These are phyloP conservation scores for Scelioninae gen. 1 DNA, from an alignment of 2,888 invertebrate species.

Conservation along the genomic window DNA sequence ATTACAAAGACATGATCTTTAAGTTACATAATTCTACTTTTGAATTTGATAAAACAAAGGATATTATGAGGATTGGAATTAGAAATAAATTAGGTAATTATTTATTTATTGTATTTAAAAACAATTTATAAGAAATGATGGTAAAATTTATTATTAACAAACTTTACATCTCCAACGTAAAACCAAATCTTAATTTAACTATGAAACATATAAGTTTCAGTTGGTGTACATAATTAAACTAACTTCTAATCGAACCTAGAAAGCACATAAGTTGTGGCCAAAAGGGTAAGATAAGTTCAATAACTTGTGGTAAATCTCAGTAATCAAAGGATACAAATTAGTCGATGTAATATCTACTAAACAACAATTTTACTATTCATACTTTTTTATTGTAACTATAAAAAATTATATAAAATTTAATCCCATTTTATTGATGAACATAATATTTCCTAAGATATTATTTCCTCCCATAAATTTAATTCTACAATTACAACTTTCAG, in stretches of 20 bases:
- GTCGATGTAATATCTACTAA: not conserved
- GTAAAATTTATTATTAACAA: not conserved
- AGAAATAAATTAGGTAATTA: too few relatives aligned
- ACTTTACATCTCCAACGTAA: not conserved
- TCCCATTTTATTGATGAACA: too few relatives aligned
- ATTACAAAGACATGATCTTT: too few relatives aligned
- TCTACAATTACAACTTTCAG: too few relatives aligned
- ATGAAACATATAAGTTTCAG: conserved; percentile 52
- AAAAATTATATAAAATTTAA: too few relatives aligned
- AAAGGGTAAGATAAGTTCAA: conserved; percentile 57
- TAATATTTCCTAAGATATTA: too few relatives aligned
- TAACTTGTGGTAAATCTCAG: conserved; percentile 52
- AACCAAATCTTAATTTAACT: conserved; percentile 49
- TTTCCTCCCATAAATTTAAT: too few relatives aligned
- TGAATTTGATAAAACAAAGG: too few relatives aligned
- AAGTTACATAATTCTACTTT: too few relatives aligned
- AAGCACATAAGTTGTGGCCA: conserved; percentile 55
- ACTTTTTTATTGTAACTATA: too few relatives aligned
- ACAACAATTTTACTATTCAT: not conserved
- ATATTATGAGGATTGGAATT: too few relatives aligned
- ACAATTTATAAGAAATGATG: not conserved
- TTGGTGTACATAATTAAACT: conserved; percentile 60
- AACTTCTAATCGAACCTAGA: conserved; percentile 65
- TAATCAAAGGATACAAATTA: conserved; percentile 50
- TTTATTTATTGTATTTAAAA: too few relatives aligned